These are phyloP conservation scores for Thamnophis elegans DNA, from an alignment of 2,797 vertebrate genomes.

Conservation along the genomic window DNA sequence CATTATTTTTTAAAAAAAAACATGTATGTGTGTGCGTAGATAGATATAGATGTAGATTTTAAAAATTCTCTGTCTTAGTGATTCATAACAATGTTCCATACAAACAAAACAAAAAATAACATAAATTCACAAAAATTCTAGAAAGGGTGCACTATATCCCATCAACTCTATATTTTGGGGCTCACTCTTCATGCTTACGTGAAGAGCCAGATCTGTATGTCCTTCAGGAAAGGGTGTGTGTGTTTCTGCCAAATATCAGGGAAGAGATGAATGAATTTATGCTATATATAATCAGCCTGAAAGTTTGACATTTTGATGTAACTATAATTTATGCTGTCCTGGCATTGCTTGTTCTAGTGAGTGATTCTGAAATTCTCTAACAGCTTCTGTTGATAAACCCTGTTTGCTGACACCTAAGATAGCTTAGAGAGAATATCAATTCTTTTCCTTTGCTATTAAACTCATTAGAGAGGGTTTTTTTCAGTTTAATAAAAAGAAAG, in stretches of 20 bases:
- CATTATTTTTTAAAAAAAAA: too few relatives aligned
- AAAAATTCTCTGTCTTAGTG: not conserved
- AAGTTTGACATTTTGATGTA: not conserved
- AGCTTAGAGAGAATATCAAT: not conserved
- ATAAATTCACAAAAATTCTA: not conserved
- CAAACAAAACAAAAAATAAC: not conserved
- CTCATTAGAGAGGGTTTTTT: not conserved
- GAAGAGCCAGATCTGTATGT: not conserved
- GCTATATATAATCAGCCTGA: constrained; percentile 10
- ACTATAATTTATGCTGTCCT: not conserved
- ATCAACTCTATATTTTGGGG: not conserved
- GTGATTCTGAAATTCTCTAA: constrained; percentile 26
- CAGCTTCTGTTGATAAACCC: not conserved
- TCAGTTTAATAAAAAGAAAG: constrained; percentile 15
- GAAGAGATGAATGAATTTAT: not conserved
- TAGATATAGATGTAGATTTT: not conserved
- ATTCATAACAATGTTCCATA: not conserved
- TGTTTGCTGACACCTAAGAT: constrained; percentile 14
- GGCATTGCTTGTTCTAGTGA: not conserved
- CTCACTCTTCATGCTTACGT: not conserved
- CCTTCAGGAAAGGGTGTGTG: not conserved
- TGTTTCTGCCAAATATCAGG: not conserved
- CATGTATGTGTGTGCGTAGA: too few relatives aligned
- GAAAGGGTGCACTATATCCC: not conserved
- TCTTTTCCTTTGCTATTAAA: constrained; percentile 1